Evolutionary conservation across 2,113 vertebrate genomes (phyloP).

Genomic region (Procapra przewalskii): DNA sequence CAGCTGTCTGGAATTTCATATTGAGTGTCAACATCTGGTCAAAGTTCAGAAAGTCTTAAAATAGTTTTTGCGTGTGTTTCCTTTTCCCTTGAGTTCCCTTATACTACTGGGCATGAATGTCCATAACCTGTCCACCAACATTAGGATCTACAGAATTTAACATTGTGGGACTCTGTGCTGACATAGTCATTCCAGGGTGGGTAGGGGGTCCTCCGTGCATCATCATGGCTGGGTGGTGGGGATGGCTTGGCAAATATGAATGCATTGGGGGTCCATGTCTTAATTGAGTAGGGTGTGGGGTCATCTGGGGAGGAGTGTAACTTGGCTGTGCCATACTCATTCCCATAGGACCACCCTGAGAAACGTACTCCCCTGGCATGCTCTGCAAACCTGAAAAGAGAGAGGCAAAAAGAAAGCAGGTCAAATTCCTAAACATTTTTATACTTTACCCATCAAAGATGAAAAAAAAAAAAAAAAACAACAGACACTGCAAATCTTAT

Average conservation of each 20-base stretch:
- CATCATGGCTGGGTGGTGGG: conserved; percentile 93
- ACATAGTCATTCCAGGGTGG: conserved; percentile 93
- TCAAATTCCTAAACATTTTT: conserved; percentile 82
- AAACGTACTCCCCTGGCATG: conserved; percentile 96
- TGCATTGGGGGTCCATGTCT: conserved; percentile 91
- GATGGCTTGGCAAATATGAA: conserved; percentile 90
- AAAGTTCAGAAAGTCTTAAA: conserved; percentile 96
- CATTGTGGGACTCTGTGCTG: conserved; percentile 94
- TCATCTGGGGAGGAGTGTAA: conserved; percentile 94
- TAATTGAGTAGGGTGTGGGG: conserved; percentile 90
- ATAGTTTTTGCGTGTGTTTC: conserved; percentile 87
- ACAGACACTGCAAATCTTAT: conserved; percentile 88
- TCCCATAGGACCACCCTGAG: conserved; percentile 99
- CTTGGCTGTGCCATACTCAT: conserved; percentile 97
- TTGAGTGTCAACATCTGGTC: conserved; percentile 96
- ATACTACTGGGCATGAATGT: conserved; percentile 95
- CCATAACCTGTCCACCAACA: conserved; percentile 93
- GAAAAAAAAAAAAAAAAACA: conserved; percentile 83
- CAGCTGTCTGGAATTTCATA: conserved; percentile 99
- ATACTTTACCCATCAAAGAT: conserved; percentile 83
- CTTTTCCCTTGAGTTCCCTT: conserved; percentile 91
- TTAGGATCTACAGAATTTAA: conserved; percentile 91
- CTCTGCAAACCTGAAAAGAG: conserved; percentile 93
- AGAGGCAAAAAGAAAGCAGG: conserved; percentile 77
- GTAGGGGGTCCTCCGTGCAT: conserved; percentile 95